Percentiles rank a stretch among this genome's conserved stretches.
phyloP scores from a whole-genome alignment of 2,888 invertebrate genomes.

The Morinoia aosen region DNA sequence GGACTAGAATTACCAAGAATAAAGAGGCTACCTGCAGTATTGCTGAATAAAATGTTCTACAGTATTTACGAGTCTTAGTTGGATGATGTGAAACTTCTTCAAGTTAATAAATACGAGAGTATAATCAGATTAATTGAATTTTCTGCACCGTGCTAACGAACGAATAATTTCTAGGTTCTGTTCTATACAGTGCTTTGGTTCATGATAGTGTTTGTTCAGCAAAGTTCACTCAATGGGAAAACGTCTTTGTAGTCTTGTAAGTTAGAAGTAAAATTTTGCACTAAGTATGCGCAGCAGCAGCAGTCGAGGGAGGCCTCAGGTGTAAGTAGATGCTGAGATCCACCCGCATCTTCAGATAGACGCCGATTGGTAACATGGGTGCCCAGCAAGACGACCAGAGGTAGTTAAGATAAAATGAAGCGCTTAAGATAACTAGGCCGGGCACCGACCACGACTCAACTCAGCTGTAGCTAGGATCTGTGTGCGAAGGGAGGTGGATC shows the following conservation, averaged over 20 bases:
- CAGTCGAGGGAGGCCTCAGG: background rate
- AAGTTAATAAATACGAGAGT: background rate
- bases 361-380: background rate
- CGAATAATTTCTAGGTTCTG: background rate
- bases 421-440: conserved; percentile 24
- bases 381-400: background rate
- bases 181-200: no score
- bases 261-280: no score
- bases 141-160: background rate
- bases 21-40: background rate
- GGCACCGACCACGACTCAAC: background rate
- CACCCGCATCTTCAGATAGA: conserved; percentile 34
- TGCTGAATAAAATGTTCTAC: background rate
- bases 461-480: background rate
- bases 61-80: background rate
- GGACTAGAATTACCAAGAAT: background rate
- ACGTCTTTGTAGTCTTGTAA: no score
- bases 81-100: background rate
- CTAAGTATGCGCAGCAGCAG: background rate
- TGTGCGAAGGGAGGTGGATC: background rate
- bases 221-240: no score
- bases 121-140: background rate
- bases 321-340: background rate
- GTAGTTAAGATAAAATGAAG: conserved; percentile 20
- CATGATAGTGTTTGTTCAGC: no score